These are phyloP conservation scores for Achlya flavicornis DNA, from an alignment of 2,888 invertebrate genomes.

Conservation along the genomic window DNA sequence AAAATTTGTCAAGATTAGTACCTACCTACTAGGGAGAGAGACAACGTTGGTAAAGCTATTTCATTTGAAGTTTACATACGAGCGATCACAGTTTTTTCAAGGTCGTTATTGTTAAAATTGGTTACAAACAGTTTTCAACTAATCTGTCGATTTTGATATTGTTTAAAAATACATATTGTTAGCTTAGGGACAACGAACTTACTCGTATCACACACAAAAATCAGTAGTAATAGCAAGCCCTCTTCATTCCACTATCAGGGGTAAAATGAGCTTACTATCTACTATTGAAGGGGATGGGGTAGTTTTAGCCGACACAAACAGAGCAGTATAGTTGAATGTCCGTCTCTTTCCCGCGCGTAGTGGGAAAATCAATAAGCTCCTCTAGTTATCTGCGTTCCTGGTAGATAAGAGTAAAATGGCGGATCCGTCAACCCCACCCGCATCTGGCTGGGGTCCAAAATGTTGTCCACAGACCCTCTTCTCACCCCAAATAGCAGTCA, in stretches of 20 bases:
- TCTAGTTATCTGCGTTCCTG: slow-evolving; percentile 46
- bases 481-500: background rate
- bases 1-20: no score
- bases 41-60: no score
- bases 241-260: no score
- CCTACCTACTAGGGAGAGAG: no score
- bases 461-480: background rate
- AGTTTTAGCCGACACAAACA: background rate
- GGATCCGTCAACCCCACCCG: slow-evolving; percentile 46
- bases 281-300: background rate
- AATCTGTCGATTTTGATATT: no score
- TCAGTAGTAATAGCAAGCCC: no score
- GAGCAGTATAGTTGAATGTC: background rate
- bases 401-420: slow-evolving; percentile 67
- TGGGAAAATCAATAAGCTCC: slow-evolving; percentile 50
- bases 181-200: background rate
- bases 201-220: background rate
- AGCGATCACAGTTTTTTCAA: no score
- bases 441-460: background rate
- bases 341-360: slow-evolving; percentile 19
- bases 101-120: no score
- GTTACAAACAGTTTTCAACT: no score
- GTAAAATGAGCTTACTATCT: background rate
- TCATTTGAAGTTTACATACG: no score
- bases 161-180: background rate